A percentile compares a stretch with the other conserved stretches of the same genome.
Evolutionary conservation across 2,797 vertebrate genomes (phyloP).

Genomic region (Propithecus deckenii): DNA sequence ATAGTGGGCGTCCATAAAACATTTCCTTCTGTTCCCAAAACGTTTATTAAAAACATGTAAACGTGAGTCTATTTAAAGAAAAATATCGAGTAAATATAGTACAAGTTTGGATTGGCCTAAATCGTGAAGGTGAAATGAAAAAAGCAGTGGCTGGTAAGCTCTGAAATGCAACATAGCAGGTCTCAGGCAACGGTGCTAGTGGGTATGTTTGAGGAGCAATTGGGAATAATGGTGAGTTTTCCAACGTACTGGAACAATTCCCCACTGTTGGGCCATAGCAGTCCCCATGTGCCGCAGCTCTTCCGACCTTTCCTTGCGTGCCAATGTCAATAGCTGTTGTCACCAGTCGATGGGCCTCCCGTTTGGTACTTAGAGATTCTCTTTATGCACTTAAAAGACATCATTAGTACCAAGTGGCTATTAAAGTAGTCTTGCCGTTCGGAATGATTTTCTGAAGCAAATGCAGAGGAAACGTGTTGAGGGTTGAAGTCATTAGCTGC

Average conservation of each 20-base stretch:
- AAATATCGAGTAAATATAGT: neutral
- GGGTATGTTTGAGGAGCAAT: neutral
- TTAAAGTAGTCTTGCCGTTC: constrained; percentile 79
- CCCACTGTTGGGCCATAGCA: neutral
- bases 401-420: constrained; percentile 80
- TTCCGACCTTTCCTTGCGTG: constrained; percentile 55
- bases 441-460: constrained; percentile 70
- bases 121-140: neutral
- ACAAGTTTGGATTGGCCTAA: neutral
- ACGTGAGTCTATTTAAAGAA: constrained; percentile 13
- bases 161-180: neutral
- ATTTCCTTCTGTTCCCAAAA: neutral
- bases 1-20: neutral
- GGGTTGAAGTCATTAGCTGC: constrained; percentile 78
- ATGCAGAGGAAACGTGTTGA: constrained; percentile 73
- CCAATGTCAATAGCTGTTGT: constrained; percentile 73
- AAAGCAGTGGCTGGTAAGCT: too few species aligned
- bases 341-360: constrained; percentile 48
- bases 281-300: fast-evolving
- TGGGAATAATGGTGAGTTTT: neutral
- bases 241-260: neutral
- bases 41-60: neutral
- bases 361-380: constrained; percentile 72
- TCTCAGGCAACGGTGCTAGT: neutral
- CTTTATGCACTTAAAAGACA: constrained; percentile 76